A percentile compares a stretch with the other conserved stretches of the same genome.
phyloP scores from a whole-genome alignment of 2,888 invertebrate genomes.

The Drosophila atroscutellata region DNA sequence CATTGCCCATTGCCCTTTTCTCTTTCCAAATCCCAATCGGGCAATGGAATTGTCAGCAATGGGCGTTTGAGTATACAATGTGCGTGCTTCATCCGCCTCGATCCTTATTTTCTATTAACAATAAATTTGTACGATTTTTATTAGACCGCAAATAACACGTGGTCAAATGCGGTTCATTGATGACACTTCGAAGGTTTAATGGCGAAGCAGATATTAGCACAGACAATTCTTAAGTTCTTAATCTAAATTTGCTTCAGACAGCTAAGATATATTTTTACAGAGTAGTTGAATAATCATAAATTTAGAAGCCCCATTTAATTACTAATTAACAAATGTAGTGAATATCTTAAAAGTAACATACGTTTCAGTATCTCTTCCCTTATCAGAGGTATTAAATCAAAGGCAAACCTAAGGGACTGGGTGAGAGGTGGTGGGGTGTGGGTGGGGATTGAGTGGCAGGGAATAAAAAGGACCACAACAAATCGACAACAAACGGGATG shows the following conservation, averaged over 20 bases:
- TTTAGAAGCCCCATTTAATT: neutral
- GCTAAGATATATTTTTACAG: neutral
- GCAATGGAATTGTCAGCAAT: constrained; percentile 29
- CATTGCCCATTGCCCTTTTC: neutral
- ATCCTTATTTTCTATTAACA: constrained; percentile 83
- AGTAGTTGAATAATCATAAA: neutral
- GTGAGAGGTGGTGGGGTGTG: neutral
- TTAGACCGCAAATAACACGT: constrained; percentile 54
- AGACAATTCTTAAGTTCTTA: neutral
- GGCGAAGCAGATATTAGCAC: neutral
- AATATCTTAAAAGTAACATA: constrained; percentile 9
- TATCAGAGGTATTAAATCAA: constrained; percentile 44
- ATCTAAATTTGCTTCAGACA: neutral
- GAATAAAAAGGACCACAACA: constrained; percentile 34
- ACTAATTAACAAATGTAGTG: constrained; percentile 49
- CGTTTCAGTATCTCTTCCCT: constrained; percentile 27
- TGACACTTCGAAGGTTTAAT: constrained; percentile 23
- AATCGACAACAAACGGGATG: constrained; percentile 56
- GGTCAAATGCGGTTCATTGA: constrained; percentile 26
- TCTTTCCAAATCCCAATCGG: neutral
- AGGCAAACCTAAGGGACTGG: constrained; percentile 19
- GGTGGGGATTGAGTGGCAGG: neutral
- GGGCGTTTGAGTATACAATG: constrained; percentile 27
- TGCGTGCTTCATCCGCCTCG: constrained; percentile 57
- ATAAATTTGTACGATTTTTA: constrained; percentile 78